Percentiles rank a stretch among this genome's conserved stretches.
Evolutionary conservation across 2,113 vertebrate genomes (phyloP).

Genomic region (Lynx canadensis): DNA sequence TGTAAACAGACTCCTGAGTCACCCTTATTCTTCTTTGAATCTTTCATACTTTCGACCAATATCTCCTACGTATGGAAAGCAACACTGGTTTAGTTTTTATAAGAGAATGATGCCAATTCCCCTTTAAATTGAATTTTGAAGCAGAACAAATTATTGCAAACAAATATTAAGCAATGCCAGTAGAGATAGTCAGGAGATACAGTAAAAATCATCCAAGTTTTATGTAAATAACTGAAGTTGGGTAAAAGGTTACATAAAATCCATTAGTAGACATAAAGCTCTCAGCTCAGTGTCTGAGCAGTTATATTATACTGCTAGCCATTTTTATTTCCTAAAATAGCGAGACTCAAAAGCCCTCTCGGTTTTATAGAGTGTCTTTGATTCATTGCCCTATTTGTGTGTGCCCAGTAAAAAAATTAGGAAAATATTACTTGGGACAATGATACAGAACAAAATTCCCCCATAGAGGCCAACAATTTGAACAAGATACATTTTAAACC

Average conservation of each 20-base stretch:
- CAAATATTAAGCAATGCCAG: neutral
- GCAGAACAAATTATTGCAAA: neutral
- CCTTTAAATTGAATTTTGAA: neutral
- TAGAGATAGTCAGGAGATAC: neutral
- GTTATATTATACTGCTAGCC: neutral
- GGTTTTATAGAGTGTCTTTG: neutral
- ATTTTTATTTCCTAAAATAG: neutral
- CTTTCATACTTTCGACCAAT: neutral
- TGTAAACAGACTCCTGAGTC: neutral
- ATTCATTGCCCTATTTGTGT: neutral
- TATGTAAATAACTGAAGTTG: neutral
- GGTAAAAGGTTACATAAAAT: neutral
- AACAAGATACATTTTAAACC: neutral
- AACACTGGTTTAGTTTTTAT: neutral
- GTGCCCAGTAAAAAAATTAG: neutral
- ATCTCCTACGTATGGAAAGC: neutral
- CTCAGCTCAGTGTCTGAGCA: neutral
- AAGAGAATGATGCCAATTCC: neutral
- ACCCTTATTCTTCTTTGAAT: neutral
- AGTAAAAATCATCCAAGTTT: neutral
- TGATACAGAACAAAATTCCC: neutral
- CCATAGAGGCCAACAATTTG: neutral
- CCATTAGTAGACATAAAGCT: neutral
- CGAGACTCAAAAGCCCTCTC: neutral
- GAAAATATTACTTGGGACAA: neutral